These are phyloP conservation scores for Percina caprodes DNA, from an alignment of 2,113 vertebrate genomes.

Conservation along the genomic window DNA sequence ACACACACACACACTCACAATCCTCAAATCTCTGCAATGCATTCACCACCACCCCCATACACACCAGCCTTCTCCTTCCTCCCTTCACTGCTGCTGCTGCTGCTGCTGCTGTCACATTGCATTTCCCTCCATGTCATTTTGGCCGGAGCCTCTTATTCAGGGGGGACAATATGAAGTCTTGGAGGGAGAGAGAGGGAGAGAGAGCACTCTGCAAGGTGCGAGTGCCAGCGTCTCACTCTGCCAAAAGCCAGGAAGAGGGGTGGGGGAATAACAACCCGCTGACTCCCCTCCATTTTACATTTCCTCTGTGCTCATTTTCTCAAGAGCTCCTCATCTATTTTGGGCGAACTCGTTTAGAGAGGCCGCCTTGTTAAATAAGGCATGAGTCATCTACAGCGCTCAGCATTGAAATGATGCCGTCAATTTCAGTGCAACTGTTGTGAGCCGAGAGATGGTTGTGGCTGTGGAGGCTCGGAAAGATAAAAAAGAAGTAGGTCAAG, in stretches of 20 bases:
- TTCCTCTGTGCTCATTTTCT: slow-evolving; percentile 69
- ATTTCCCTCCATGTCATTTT: slow-evolving; percentile 82
- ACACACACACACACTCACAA: not conserved
- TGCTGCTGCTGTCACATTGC: slow-evolving; percentile 83
- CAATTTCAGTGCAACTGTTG: slow-evolving; percentile 14
- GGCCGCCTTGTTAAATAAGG: slow-evolving; percentile 67
- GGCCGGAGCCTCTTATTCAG: slow-evolving; percentile 48
- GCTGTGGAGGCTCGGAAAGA: not conserved
- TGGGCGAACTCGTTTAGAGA: slow-evolving; percentile 50
- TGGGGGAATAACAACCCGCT: slow-evolving; percentile 35
- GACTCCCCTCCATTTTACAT: slow-evolving; percentile 65
- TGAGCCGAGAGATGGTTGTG: slow-evolving; percentile 23
- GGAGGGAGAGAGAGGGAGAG: slow-evolving; percentile 52
- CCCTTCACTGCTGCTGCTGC: slow-evolving; percentile 63
- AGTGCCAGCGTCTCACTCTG: slow-evolving; percentile 39
- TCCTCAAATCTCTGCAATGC: slow-evolving; percentile 13
- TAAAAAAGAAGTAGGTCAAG: not conserved
- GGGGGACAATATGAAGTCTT: slow-evolving; percentile 57
- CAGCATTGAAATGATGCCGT: slow-evolving; percentile 28
- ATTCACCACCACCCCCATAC: slow-evolving; percentile 6
- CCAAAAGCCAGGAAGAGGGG: slow-evolving; percentile 29
- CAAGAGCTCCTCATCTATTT: slow-evolving; percentile 61
- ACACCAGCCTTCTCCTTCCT: slow-evolving; percentile 10
- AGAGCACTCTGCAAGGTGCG: slow-evolving; percentile 48
- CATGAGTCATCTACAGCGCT: slow-evolving; percentile 63